phyloP scores from a whole-genome alignment of 2,113 vertebrate genomes.

The Phalacrocorax brasilianus region DNA sequence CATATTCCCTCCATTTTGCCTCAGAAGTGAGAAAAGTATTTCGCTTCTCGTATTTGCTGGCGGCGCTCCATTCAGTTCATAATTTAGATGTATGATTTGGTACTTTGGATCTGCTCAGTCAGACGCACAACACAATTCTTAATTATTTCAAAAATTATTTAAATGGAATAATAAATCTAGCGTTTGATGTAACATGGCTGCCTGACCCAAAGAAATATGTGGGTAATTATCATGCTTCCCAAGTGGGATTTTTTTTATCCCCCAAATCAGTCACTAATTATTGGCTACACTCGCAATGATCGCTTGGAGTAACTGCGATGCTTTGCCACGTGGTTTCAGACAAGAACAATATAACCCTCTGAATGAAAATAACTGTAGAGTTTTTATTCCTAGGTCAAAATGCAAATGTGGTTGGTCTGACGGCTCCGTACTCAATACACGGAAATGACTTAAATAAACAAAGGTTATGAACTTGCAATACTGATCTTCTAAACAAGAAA shows the following conservation, averaged over 20 bases:
- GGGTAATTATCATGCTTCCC: conserved; percentile 61
- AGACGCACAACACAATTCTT: conserved; percentile 53
- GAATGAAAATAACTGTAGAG: conserved; percentile 64
- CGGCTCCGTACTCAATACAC: not conserved
- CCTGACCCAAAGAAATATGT: conserved; percentile 60
- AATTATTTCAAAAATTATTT: conserved; percentile 69
- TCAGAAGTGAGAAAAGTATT: not conserved
- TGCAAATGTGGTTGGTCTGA: not conserved
- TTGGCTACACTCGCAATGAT: conserved; percentile 19
- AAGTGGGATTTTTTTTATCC: conserved; percentile 7
- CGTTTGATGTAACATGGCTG: conserved; percentile 56
- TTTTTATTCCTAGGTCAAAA: conserved; percentile 44
- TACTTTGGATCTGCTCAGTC: conserved; percentile 39
- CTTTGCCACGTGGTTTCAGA: conserved; percentile 20
- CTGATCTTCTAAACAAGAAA: not conserved
- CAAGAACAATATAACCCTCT: conserved; percentile 22
- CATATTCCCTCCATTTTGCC: not conserved
- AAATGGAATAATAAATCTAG: conserved; percentile 65
- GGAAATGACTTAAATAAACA: not conserved
- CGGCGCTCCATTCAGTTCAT: conserved; percentile 23
- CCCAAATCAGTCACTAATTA: conserved; percentile 62
- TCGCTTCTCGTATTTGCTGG: conserved; percentile 1
- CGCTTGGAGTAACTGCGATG: conserved; percentile 39
- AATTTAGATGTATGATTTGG: conserved; percentile 57
- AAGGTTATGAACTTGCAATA: not conserved